Percentiles rank a stretch among this genome's conserved stretches.
These are phyloP conservation scores for Erpornis zantholeuca DNA, from an alignment of 2,113 vertebrate genomes.

Conservation along the genomic window DNA sequence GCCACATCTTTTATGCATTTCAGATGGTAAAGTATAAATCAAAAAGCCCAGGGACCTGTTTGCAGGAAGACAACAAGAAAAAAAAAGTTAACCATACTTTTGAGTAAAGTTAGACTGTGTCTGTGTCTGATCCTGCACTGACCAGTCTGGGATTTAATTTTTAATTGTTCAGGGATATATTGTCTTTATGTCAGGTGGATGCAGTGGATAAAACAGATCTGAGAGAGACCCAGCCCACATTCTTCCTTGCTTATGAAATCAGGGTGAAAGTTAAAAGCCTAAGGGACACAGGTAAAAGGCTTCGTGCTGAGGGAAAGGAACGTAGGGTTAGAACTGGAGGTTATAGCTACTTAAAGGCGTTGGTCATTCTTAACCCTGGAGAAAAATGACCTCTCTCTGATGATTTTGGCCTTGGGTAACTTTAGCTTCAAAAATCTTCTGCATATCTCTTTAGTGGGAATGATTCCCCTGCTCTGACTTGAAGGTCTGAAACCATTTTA, in stretches of 20 bases:
- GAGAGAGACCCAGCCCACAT: neutral
- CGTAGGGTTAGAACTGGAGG: neutral
- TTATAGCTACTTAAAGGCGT: neutral
- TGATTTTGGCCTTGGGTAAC: neutral
- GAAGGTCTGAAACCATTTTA: neutral
- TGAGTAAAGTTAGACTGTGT: neutral
- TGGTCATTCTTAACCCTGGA: neutral
- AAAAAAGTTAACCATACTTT: neutral
- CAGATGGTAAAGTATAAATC: conserved; percentile 57
- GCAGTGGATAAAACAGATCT: neutral
- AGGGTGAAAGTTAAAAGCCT: neutral
- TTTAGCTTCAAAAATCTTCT: neutral
- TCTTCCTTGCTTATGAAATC: neutral
- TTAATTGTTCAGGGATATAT: neutral
- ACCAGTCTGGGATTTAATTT: neutral
- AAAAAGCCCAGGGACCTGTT: conserved; percentile 28
- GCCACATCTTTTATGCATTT: conserved; percentile 59
- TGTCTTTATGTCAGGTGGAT: neutral
- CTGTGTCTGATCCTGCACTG: neutral
- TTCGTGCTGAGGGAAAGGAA: neutral
- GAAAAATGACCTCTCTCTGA: neutral
- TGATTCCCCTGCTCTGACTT: neutral
- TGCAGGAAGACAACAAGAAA: neutral
- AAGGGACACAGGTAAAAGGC: neutral
- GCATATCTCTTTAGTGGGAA: neutral